Percentiles rank a stretch among this genome's conserved stretches.
Conservation (phyloP, 30 jellyfish, hydroid and myxozoan genomes). For the Turritopsis rubra region DNA sequence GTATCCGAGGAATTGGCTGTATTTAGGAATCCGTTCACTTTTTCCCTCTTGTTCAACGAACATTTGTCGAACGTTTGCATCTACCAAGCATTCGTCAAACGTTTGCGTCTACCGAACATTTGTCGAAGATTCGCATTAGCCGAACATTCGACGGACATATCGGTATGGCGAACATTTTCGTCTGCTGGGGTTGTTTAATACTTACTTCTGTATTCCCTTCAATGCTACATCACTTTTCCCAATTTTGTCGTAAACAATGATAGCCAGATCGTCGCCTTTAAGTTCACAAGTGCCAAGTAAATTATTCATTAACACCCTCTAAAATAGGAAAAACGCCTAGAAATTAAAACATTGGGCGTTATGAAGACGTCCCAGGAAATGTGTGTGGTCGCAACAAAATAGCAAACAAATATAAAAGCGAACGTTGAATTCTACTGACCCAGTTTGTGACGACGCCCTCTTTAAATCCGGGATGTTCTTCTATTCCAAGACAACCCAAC, state of each 20-base stretch:
- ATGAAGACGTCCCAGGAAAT: neutral
- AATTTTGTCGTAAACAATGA: constrained; percentile 72
- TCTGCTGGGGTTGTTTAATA: neutral
- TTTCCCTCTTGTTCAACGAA: too few species aligned
- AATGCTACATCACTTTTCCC: constrained; percentile 57
- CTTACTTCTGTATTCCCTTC: constrained; percentile 76
- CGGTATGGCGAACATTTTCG: neutral
- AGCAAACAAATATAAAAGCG: too few species aligned
- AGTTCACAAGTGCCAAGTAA: constrained; percentile 74
- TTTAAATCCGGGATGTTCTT: constrained; percentile 40
- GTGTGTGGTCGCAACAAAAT: too few species aligned
- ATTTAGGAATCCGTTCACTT: too few species aligned
- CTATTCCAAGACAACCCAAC: constrained; percentile 55
- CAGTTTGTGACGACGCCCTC: constrained; percentile 62
- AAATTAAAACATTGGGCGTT: neutral
- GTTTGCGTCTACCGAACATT: too few species aligned
- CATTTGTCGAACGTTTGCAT: too few species aligned
- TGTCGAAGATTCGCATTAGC: too few species aligned
- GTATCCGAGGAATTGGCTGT: too few species aligned
- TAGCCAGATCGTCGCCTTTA: constrained; percentile 60
- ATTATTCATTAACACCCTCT: constrained; percentile 69
- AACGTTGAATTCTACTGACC: too few species aligned
- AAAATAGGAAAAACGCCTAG: neutral
- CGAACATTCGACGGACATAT: too few species aligned
- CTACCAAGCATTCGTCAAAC: too few species aligned